phyloP scores from a whole-genome alignment of 2,113 vertebrate species.

The Cheilinus undulatus region DNA sequence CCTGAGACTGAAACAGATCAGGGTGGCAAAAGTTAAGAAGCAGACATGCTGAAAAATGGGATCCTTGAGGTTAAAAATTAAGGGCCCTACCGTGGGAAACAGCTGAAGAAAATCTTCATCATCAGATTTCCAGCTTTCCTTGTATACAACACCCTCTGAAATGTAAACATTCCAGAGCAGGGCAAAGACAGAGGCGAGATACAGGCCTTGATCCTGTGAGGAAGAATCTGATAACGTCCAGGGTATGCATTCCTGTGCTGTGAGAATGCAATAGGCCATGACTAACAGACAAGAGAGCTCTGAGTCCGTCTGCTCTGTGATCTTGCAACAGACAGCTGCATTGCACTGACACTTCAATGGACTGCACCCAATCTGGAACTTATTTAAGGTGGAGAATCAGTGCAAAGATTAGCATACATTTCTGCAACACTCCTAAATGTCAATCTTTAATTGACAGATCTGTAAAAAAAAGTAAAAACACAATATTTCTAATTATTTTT shows the following conservation, averaged over 20 bases:
- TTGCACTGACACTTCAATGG: slow-evolving; percentile 16
- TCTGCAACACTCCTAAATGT: not conserved
- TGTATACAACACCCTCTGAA: slow-evolving; percentile 53
- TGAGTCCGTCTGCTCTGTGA: slow-evolving; percentile 15
- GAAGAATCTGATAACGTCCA: slow-evolving; percentile 77
- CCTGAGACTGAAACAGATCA: not conserved
- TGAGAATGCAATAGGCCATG: slow-evolving; percentile 67
- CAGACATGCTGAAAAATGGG: not conserved
- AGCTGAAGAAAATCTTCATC: slow-evolving; percentile 15
- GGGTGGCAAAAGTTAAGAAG: not conserved
- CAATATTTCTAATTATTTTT: not conserved
- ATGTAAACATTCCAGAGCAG: slow-evolving; percentile 59
- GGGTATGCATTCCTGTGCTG: slow-evolving; percentile 73
- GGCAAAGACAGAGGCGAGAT: slow-evolving; percentile 56
- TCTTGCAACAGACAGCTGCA: slow-evolving; percentile 9
- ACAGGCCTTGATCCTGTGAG: slow-evolving; percentile 74
- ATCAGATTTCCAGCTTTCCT: not conserved
- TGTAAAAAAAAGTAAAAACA: not conserved
- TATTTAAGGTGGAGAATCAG: not conserved
- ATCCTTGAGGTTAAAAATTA: slow-evolving; percentile 21
- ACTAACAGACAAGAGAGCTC: slow-evolving; percentile 71
- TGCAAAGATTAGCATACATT: not conserved
- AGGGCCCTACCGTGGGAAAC: slow-evolving; percentile 9
- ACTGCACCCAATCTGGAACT: not conserved
- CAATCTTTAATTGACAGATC: too few relatives aligned